Conservation (phyloP, 2,888 invertebrate species). For the Metacarcinus magister region DNA sequence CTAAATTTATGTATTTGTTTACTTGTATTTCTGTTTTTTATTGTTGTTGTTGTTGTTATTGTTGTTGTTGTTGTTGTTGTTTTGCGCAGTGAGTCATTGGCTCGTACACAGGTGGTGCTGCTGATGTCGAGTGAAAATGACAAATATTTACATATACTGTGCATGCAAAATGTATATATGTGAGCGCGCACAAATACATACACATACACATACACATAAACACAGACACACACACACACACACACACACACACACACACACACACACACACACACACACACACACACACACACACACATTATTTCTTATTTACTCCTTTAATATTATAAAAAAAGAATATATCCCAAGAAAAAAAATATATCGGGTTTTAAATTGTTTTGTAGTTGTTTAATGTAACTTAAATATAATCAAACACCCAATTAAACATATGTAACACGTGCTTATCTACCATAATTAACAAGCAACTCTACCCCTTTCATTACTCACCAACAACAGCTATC, state of each 20-base stretch:
- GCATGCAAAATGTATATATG: not conserved
- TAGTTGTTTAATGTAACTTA: too few relatives aligned
- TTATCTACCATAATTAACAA: not conserved
- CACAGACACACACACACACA: conserved; percentile 33
- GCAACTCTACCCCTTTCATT: not conserved
- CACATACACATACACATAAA: conserved; percentile 20
- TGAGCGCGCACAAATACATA: not conserved
- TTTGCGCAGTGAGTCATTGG: not conserved
- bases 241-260: conserved; percentile 13
- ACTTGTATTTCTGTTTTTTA: not conserved
- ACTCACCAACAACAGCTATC: not conserved
- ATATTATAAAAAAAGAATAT: too few relatives aligned
- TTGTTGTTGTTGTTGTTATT: not conserved
- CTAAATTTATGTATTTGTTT: not conserved
- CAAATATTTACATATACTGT: conserved; percentile 8
- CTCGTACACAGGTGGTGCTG: not conserved
- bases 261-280: too few relatives aligned
- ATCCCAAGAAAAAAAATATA: too few relatives aligned
- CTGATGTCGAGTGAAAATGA: conserved; percentile 27
- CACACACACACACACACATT: too few relatives aligned
- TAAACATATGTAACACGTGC: too few relatives aligned
- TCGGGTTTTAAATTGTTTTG: too few relatives aligned
- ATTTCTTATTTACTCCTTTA: too few relatives aligned
- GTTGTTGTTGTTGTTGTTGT: not conserved
- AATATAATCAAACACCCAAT: too few relatives aligned